Base-by-base conservation (phyloP, 2,797 vertebrate genomes). In the Sebastes melanostomus region DNA sequence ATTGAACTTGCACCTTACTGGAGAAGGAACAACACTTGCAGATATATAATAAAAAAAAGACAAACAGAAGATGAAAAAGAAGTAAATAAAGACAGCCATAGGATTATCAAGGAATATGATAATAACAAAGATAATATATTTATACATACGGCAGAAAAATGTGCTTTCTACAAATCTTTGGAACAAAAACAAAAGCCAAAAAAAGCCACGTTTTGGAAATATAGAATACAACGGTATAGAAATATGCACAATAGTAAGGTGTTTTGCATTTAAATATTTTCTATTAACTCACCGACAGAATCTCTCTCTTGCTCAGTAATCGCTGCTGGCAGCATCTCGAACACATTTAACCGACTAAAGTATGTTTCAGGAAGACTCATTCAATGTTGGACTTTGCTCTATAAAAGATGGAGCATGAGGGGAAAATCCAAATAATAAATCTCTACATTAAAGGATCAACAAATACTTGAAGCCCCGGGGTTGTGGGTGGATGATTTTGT, bases 111-210 rank as follows among this genome's bases (percentile, higher is more conserved):
- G 71, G 87, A 94, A 91, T 81, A 91, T 90, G 91, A 93, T 92
- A 77, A 86, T 91, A 89, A 94, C 82, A 91, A 92, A 91, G 88
- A 86, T 90, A 92, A 91, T 92, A 93, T 94, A 93, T 93, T 91
- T 93, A 90, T 93, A 94, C 91, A 92, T 88, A 92, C 81, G 82
- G 90, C 91, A 92, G 91, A 93, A 91, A 93, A 93, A 95, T 95
- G 94, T 95, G 94, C 95, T 95, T 93, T 94, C 94, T 95, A 96
- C 91, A 94, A 94, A 94, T 96, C 95, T 96, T 96, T 96, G 95
- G 95, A 96, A 96, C 93, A 88, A 94, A 94, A 91, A 93, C 87
- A 90, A 89, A 94, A 93, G 80, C 79, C 85, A 87, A 91, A 93
- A 68, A 94, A 88, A 94, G 92, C 94, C 86, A 94, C 93, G 74